Evolutionary conservation across 1,140 invertebrate genomes (phyloP).

Genomic region (Bombus sibiricus): DNA sequence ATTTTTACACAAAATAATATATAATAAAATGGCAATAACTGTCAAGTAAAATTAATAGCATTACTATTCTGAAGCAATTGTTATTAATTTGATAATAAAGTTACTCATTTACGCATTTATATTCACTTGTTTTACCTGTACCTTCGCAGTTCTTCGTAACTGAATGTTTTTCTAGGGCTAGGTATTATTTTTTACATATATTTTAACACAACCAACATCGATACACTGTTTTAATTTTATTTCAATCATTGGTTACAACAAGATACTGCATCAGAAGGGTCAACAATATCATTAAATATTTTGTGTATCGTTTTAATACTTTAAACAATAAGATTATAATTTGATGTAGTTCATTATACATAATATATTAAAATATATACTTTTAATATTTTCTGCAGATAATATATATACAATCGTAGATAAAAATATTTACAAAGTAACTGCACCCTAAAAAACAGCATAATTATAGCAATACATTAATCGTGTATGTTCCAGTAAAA

Average conservation of each 20-base stretch:
- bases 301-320: slow-evolving; percentile 79
- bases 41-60: slow-evolving; percentile 53
- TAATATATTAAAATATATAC: slow-evolving; percentile 82
- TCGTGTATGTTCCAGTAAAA: slow-evolving; percentile 62
- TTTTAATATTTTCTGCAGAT: slow-evolving; percentile 76
- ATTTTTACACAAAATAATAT: slow-evolving; percentile 51
- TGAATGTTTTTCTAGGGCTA: not conserved
- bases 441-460: slow-evolving; percentile 75
- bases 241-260: slow-evolving; percentile 79
- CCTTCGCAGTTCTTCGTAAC: not conserved
- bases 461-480: slow-evolving; percentile 69
- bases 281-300: slow-evolving; percentile 82
- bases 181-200: slow-evolving; percentile 1
- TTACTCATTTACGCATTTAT: slow-evolving; percentile 58
- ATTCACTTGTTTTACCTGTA: slow-evolving; percentile 30
- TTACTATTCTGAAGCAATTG: slow-evolving; percentile 50
- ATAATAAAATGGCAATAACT: slow-evolving; percentile 42
- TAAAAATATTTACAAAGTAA: slow-evolving; percentile 77
- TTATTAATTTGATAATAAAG: slow-evolving; percentile 72
- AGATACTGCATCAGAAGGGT: slow-evolving; percentile 78
- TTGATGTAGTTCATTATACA: slow-evolving; percentile 79
- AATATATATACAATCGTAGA: slow-evolving; percentile 74
- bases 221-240: slow-evolving; percentile 80
- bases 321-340: slow-evolving; percentile 82
- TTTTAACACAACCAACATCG: slow-evolving; percentile 32